phyloP scores from a whole-genome alignment of 2,113 vertebrate species.

The Puffinus mauretanicus region DNA sequence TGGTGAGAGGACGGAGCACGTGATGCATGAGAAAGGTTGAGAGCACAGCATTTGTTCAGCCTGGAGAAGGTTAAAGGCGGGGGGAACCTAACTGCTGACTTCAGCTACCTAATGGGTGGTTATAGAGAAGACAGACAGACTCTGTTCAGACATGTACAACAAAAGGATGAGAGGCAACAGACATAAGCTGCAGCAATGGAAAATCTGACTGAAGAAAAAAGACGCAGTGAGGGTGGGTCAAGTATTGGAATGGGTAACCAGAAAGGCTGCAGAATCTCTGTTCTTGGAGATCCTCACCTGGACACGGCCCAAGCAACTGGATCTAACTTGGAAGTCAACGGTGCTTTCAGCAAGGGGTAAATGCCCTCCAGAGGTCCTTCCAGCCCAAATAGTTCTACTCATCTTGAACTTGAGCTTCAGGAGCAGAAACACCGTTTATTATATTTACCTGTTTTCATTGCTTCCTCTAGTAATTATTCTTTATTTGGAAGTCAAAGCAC shows the following conservation, averaged over 20 bases:
- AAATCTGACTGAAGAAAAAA: neutral
- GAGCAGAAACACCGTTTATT: neutral
- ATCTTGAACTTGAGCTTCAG: neutral
- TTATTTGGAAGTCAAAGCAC: neutral
- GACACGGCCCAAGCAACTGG: neutral
- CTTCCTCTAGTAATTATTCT: neutral
- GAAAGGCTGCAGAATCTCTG: neutral
- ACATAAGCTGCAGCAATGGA: neutral
- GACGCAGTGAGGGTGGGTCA: neutral
- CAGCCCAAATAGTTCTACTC: neutral
- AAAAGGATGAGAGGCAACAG: neutral
- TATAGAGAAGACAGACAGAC: neutral
- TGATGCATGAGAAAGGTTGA: neutral
- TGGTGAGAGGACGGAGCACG: neutral
- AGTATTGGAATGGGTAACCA: neutral
- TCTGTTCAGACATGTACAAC: neutral
- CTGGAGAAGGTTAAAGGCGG: neutral
- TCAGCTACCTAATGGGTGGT: neutral
- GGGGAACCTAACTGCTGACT: neutral
- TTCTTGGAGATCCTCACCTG: neutral
- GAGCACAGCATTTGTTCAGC: neutral
- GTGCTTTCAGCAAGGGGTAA: neutral
- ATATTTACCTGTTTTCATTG: neutral
- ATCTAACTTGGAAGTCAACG: neutral
- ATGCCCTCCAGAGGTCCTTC: neutral